phyloP scores from a whole-genome alignment of 2,888 invertebrate species.

The Diaperis boleti region DNA sequence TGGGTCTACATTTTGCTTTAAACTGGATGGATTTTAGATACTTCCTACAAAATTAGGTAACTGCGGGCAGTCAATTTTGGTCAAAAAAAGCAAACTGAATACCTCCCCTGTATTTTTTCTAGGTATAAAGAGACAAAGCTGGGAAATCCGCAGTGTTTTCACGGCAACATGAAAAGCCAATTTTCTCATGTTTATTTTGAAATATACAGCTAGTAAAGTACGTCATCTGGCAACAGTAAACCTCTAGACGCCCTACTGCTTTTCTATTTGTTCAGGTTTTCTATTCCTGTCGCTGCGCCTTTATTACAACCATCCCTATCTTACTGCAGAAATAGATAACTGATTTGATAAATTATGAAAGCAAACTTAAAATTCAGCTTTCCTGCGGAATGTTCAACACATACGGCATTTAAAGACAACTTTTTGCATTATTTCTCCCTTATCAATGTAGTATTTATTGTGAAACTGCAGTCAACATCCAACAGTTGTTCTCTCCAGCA shows the following conservation, averaged over 20 bases:
- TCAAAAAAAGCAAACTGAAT: too few relatives aligned
- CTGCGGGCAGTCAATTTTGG: too few relatives aligned
- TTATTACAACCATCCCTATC: conserved; percentile 35
- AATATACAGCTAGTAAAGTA: conserved; percentile 40
- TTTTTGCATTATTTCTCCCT: too few relatives aligned
- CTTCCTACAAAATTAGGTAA: conserved; percentile 6
- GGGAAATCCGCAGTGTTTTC: conserved; percentile 18
- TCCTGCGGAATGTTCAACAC: too few relatives aligned
- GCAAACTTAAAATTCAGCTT: too few relatives aligned
- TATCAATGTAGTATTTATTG: too few relatives aligned
- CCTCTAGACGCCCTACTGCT: conserved; percentile 23
- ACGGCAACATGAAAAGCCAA: conserved; percentile 40
- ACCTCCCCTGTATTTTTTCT: conserved; percentile 5
- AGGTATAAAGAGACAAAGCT: conserved; percentile 22
- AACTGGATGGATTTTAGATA: conserved; percentile 21
- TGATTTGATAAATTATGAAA: too few relatives aligned
- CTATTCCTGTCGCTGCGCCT: conserved; percentile 16
- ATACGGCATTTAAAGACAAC: too few relatives aligned
- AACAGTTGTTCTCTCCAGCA: too few relatives aligned
- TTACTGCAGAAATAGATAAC: too few relatives aligned
- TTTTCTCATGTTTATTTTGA: conserved; percentile 41
- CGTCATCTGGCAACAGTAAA: conserved; percentile 42
- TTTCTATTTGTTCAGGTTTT: conserved; percentile 38
- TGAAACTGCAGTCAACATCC: too few relatives aligned
- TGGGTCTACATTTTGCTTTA: conserved; percentile 10